Conservation (phyloP, 2,797 vertebrate genomes). For the Scolopax bukidnonensis region DNA sequence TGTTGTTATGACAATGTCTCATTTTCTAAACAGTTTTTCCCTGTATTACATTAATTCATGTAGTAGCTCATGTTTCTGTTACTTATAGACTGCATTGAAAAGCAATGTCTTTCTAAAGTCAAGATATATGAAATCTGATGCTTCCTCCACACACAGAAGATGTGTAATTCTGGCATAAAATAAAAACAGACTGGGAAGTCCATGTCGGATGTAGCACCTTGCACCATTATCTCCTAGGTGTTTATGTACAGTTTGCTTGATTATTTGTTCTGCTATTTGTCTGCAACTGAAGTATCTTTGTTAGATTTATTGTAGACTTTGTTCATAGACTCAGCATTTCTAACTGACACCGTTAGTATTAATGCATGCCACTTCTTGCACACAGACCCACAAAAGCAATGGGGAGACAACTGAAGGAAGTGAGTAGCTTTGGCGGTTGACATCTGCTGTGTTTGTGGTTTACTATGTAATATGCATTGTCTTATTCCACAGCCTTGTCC, state of each 20-base stretch:
- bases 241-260: not conserved
- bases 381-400: not conserved
- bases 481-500: not conserved
- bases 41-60: not conserved
- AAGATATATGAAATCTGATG: not conserved
- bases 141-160: not conserved
- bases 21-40: not conserved
- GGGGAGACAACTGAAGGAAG: not conserved
- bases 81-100: not conserved
- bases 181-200: not conserved
- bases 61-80: not conserved
- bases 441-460: not conserved
- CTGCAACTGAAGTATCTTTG: not conserved
- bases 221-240: not conserved
- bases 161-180: not conserved
- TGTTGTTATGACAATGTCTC: not conserved
- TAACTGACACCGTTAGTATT: not conserved
- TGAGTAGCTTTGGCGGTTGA: not conserved
- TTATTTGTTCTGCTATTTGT: not conserved
- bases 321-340: not conserved
- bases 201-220: not conserved
- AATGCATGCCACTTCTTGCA: not conserved
- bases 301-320: not conserved
- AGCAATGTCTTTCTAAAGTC: not conserved
- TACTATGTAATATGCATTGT: rapidly evolving